Evolutionary conservation across 2,888 invertebrate species (phyloP), one percentile per base, ranked within the genome.

Genomic region (Prostheceraeus crozeri): DNA sequence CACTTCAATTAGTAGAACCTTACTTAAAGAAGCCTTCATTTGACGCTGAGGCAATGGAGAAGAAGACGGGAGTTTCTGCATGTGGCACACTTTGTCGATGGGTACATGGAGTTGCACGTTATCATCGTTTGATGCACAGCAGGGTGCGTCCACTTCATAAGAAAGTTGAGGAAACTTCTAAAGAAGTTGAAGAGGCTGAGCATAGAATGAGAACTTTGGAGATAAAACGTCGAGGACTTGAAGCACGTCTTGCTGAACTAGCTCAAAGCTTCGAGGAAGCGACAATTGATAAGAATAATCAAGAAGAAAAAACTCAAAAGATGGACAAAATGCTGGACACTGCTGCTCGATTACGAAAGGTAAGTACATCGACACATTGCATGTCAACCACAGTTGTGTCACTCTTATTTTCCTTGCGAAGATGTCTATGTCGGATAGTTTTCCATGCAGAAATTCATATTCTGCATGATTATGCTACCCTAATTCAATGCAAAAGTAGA

Each of bases 201-300:
- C 71, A 73, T 62, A 73, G 70, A 61, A 73, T 74, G 73, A 68
- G 67, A 21, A 68, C 69, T 1, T 68, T 76, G 45, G 74, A 74
- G 57, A 71, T 69, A 60, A 76, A 75, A 61, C 65, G 72, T 52
- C 71, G 71, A 65, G 69, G 68, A 8, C 65, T 74, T 30, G 73
- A 75, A 56, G 68, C 72, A 1, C 64, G 76, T 59, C 67, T 76
- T 31, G 66, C 69, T 3, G 75, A 73, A 52, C 66, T 76, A 30
- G 73, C 74, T 1, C 67, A 68, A 54, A 71, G 71, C 1, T 76
- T 75, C 67, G 76, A 76, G 64, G 74, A 76, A 62, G 75, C 76
- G 0, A 75, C 75, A 0, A 73, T 76, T 46, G 76, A 76, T 65
- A 75, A 75, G 61, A 75, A 74, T 63, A 71, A 74, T 51, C 76